Percentiles rank a stretch among this genome's conserved stretches.
Evolutionary conservation across 2,797 vertebrate genomes (phyloP).

Genomic region (Pangasius mekongensis): DNA sequence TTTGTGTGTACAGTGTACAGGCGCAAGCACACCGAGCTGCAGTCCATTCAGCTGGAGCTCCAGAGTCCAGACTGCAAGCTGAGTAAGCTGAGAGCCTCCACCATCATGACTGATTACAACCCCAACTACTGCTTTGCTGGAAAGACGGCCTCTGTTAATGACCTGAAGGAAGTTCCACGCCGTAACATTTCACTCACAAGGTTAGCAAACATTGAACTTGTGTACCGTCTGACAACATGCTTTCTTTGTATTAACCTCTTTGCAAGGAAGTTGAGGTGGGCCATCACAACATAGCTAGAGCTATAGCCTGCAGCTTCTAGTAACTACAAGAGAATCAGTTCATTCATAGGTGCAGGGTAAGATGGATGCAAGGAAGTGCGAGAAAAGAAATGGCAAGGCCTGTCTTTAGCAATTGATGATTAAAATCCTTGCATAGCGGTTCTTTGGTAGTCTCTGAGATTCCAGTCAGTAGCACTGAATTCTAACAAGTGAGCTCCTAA

Average conservation of each 20-base stretch:
- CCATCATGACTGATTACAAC: conserved; percentile 99
- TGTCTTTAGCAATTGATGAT: background rate
- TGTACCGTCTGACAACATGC: too few relatives aligned
- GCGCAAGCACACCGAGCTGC: conserved; percentile 96
- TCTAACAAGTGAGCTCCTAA: background rate
- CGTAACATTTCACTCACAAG: conserved; percentile 95
- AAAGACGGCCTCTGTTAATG: conserved; percentile 94
- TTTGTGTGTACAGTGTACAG: conserved; percentile 84
- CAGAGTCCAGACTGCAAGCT: conserved; percentile 98
- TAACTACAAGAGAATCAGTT: conserved; percentile 98
- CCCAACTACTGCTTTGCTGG: conserved; percentile 99
- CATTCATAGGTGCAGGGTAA: conserved; percentile 85
- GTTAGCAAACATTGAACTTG: conserved; percentile 67
- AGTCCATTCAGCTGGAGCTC: conserved; percentile 96
- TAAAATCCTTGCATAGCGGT: background rate
- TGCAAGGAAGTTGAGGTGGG: conserved; percentile 74
- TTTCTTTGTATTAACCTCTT: background rate
- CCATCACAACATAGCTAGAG: conserved; percentile 89
- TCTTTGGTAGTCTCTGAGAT: background rate
- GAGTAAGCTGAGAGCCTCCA: conserved; percentile 95
- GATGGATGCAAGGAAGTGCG: background rate
- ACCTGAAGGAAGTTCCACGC: conserved; percentile 95
- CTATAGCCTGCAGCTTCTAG: conserved; percentile 94
- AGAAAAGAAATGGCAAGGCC: background rate
- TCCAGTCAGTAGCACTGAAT: background rate